Evolutionary conservation across 2,888 invertebrate genomes (phyloP).

Genomic region (Globia sparganii): DNA sequence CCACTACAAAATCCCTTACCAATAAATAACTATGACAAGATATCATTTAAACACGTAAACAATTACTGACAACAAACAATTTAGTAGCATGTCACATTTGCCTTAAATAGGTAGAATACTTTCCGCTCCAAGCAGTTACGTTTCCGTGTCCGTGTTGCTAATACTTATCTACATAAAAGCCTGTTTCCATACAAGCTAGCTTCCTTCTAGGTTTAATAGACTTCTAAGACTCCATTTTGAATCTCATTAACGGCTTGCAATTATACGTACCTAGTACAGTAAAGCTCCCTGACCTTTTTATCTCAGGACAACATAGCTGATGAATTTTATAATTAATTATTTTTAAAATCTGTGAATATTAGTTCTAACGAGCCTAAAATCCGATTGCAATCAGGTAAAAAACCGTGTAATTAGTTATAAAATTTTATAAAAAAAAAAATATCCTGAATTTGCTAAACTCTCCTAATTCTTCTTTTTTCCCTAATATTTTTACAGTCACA

Average conservation of each 20-base stretch:
- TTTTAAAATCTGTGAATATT: no score
- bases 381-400: no score
- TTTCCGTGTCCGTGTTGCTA: constrained; percentile 54
- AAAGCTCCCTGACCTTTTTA: no score
- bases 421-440: no score
- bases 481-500: no score
- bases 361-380: no score
- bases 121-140: constrained; percentile 36
- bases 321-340: no score
- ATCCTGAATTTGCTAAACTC: no score
- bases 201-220: constrained; percentile 29
- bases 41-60: background rate
- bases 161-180: constrained; percentile 23
- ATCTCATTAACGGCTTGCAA: constrained; percentile 1
- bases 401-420: no score
- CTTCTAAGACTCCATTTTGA: constrained; percentile 19
- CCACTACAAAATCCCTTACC: background rate
- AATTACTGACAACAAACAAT: background rate
- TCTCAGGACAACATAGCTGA: no score
- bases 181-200: constrained; percentile 9
- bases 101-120: constrained; percentile 15
- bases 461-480: no score
- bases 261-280: background rate
- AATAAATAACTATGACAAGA: background rate
- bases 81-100: constrained; percentile 9